These are phyloP conservation scores for Venusia cambrica DNA, from an alignment of 2,888 invertebrate genomes.

Conservation along the genomic window DNA sequence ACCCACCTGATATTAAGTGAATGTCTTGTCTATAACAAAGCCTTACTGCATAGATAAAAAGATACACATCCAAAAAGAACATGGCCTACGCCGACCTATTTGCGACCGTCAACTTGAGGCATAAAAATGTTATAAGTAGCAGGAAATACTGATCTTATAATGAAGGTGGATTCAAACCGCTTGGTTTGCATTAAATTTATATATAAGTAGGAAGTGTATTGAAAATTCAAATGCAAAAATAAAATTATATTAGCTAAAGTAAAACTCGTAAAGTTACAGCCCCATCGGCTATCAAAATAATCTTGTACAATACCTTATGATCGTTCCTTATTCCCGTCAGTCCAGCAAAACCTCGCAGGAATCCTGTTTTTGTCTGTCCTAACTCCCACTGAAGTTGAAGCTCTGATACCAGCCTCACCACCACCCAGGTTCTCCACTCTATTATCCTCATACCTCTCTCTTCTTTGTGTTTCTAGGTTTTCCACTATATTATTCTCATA, in stretches of 20 bases:
- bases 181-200: too few species aligned
- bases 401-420: too few species aligned
- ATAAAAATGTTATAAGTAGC: too few species aligned
- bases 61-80: too few species aligned
- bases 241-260: conserved; percentile 7
- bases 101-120: too few species aligned
- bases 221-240: neutral
- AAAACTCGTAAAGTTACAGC: conserved; percentile 8
- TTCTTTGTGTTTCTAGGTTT: conserved; percentile 33
- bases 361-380: conserved; percentile 51
- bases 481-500: conserved; percentile 25
- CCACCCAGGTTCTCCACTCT: conserved; percentile 32
- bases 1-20: too few species aligned
- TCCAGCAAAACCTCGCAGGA: conserved; percentile 69
- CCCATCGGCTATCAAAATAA: conserved; percentile 1
- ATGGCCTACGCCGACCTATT: too few species aligned
- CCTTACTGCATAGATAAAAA: too few species aligned
- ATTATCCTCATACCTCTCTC: conserved; percentile 17
- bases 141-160: too few species aligned
- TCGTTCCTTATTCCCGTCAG: conserved; percentile 45
- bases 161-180: too few species aligned
- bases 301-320: conserved; percentile 1
- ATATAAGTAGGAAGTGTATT: too few species aligned
- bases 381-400: conserved; percentile 32
- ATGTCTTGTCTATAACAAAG: too few species aligned